Conservation (phyloP, 2,888 invertebrate species). For the Tridacna gigas region DNA sequence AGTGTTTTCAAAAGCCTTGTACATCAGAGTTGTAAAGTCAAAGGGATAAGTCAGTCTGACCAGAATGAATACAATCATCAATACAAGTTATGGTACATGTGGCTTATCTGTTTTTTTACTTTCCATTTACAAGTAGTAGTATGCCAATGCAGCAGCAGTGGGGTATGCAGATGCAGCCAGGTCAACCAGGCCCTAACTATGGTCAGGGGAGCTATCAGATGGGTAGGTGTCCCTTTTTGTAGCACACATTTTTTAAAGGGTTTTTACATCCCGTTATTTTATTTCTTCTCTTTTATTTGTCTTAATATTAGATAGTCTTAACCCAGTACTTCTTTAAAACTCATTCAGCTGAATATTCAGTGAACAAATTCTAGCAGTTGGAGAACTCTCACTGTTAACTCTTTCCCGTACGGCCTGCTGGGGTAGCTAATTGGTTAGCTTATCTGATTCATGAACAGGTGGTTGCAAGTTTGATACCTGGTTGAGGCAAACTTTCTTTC, state of each 20-base stretch:
- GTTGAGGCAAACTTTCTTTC: no score
- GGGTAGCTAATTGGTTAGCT: no score
- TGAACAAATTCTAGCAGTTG: no score
- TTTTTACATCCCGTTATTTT: conserved; percentile 7
- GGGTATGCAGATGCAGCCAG: conserved; percentile 77
- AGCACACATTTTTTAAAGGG: background rate
- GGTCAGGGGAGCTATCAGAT: conserved; percentile 66
- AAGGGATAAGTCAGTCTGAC: no score
- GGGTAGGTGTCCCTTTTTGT: conserved; percentile 60
- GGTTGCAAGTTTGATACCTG: no score
- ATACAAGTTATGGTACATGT: no score
- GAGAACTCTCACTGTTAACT: no score
- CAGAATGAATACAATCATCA: no score
- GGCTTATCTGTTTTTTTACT: background rate
- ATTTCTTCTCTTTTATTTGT: background rate
- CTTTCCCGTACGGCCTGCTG: no score
- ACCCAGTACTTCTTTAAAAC: background rate
- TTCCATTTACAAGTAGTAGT: conserved; percentile 58
- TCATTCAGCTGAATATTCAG: no score
- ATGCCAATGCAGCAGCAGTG: conserved; percentile 73
- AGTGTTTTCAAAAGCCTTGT: background rate
- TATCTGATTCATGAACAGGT: no score
- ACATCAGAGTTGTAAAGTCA: no score
- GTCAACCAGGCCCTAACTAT: conserved; percentile 68
- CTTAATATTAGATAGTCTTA: background rate